Conservation (phyloP, 1,140 invertebrate species). For the Bombus sibiricus region DNA sequence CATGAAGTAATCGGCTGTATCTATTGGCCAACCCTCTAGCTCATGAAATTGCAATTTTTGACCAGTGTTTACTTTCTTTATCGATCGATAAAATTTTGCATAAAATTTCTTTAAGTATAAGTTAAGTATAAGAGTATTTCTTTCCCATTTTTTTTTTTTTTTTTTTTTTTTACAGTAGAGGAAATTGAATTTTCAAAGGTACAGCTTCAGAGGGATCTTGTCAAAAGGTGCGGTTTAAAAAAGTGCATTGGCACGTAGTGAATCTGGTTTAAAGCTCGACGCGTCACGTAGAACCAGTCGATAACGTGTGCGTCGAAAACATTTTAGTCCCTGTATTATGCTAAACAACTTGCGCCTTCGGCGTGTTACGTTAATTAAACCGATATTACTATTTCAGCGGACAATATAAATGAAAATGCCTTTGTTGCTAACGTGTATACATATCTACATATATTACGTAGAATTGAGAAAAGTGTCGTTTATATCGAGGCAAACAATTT, state of each 20-base stretch:
- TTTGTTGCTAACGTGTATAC: neutral
- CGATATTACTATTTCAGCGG: neutral
- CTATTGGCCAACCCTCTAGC: neutral
- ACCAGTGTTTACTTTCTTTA: too few species aligned
- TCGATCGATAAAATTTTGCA: neutral
- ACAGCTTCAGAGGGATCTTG: neutral
- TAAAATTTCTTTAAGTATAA: too few species aligned
- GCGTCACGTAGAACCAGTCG: neutral
- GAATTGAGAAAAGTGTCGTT: neutral
- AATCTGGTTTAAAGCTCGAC: neutral
- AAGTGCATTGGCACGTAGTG: neutral
- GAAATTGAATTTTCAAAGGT: conserved; percentile 38
- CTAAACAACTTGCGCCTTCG: neutral
- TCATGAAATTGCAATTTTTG: neutral
- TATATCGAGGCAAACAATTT: neutral
- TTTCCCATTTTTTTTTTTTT: conserved; percentile 33
- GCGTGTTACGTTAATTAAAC: neutral
- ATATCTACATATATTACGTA: neutral
- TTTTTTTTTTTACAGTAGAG: neutral
- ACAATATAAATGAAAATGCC: conserved; percentile 7
- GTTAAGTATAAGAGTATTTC: too few species aligned
- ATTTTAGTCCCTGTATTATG: neutral
- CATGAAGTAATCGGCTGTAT: neutral
- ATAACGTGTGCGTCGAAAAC: neutral
- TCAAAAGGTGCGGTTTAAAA: conserved; percentile 28